Evolutionary conservation across 2,888 invertebrate genomes (phyloP), one percentile per base, ranked within the genome.

Genomic region (Andrena bucephala): DNA sequence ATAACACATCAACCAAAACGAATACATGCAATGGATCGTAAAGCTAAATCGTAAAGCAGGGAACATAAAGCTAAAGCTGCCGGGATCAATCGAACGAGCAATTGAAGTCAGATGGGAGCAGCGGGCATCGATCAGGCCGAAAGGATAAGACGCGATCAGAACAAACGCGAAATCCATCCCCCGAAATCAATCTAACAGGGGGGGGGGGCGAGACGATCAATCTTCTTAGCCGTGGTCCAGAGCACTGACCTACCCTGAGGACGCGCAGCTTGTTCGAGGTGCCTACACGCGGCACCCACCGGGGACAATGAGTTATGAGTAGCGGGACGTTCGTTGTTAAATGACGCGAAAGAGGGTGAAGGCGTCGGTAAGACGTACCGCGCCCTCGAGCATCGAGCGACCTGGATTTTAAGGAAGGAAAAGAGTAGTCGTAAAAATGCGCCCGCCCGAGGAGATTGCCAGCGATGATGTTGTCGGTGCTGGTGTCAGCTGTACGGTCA

Each of bases 191-290:
- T 81, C 27, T 8, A n/a, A 16, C 6, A 24, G 33, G 29, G 50
- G 50, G 62, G 57, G 7, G 50, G 62, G 57, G 7, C 57, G 4
- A 72, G 20, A 27, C 62, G 48, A 72, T 81, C 72, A 48, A 81
- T 68, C 54, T 42, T 36, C 13, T n/a, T 16, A 33, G 3, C 42
- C 33, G 31, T 31, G 59, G n/a, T 50, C 29, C 42, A 20, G 13
- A 71, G 27, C 48, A 67, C 88, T 88, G 88, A 87, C 89, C 89
- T 85, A 74, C n/a, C 87, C 60, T 70, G 20, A 33, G 42, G 54
- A 60, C 54, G 54, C 77, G 77, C 69, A 66, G 73, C 69, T 73
- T 67, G 67, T n/a, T 52, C 75, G 59, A 59, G 66, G 59, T 68
- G 52, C 57, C 76, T 63, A 65, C 65, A 50, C 42, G 8, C 16